Percentiles rank a stretch among this genome's conserved stretches.
Conservation (phyloP, 1,140 invertebrate species). For the Habropoda laboriosa region DNA sequence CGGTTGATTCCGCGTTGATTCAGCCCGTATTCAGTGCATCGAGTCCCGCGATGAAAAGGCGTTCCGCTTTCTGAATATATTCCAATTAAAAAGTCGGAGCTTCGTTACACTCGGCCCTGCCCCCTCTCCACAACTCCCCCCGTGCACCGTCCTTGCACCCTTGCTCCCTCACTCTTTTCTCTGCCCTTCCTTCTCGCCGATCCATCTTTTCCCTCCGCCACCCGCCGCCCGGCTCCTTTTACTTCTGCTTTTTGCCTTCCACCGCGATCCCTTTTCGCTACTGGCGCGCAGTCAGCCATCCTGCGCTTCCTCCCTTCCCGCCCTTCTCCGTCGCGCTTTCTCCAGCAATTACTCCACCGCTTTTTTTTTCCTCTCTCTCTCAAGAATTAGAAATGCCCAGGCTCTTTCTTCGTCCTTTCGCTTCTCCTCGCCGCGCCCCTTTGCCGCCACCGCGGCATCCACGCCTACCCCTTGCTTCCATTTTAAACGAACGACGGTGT, state of each 20-base stretch:
- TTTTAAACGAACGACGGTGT: neutral
- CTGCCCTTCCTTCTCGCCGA: neutral
- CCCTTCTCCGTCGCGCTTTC: constrained; percentile 63
- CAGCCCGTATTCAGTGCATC: constrained; percentile 78
- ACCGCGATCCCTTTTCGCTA: constrained; percentile 52
- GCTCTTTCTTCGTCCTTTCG: constrained; percentile 5
- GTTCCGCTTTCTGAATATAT: constrained; percentile 81
- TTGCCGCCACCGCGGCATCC: neutral
- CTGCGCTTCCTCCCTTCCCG: neutral
- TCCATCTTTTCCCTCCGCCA: constrained; percentile 50
- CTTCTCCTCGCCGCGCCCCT: neutral
- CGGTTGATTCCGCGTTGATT: constrained; percentile 72
- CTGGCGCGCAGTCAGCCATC: constrained; percentile 38
- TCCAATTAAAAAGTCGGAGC: constrained; percentile 82
- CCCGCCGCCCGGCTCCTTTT: constrained; percentile 58
- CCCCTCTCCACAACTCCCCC: constrained; percentile 34
- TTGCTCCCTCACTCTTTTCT: neutral
- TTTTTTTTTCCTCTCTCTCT: constrained; percentile 71
- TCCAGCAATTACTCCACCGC: constrained; percentile 75
- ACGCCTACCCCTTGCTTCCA: neutral
- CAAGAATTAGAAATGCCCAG: constrained; percentile 69
- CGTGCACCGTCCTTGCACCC: constrained; percentile 9
- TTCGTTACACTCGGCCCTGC: constrained; percentile 79
- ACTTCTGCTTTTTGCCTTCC: constrained; percentile 65
- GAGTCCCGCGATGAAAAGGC: constrained; percentile 79